These are phyloP conservation scores for Prunella strophiata DNA, from an alignment of 2,797 vertebrate species.

Conservation along the genomic window DNA sequence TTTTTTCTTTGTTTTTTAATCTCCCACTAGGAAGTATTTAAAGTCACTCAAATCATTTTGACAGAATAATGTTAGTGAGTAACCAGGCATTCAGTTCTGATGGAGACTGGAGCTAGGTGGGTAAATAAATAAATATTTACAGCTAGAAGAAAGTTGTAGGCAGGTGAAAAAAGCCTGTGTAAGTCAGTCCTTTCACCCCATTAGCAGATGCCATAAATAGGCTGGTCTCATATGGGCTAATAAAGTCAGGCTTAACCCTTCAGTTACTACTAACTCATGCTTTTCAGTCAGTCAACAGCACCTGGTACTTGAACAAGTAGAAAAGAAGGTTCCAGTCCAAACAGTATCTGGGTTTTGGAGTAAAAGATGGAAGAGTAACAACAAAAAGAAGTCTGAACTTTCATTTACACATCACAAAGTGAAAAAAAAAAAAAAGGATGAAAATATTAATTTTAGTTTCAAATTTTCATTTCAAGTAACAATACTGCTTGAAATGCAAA, in stretches of 20 bases:
- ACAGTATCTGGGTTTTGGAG: neutral
- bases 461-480: neutral
- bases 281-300: neutral
- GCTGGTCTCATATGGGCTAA: neutral
- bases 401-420: neutral
- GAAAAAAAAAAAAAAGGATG: neutral
- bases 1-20: neutral
- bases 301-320: neutral
- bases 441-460: neutral
- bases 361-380: neutral
- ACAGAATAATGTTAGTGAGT: neutral
- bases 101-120: neutral
- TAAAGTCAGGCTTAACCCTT: neutral
- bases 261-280: neutral
- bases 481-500: neutral
- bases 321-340: neutral
- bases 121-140: neutral
- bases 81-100: neutral
- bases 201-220: neutral
- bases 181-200: neutral
- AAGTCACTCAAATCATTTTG: neutral
- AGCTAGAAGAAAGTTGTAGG: neutral
- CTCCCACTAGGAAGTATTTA: neutral
- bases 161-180: neutral
- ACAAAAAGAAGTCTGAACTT: neutral